Percentiles rank a stretch among this genome's conserved stretches.
phyloP scores from a whole-genome alignment of 2,888 invertebrate genomes.

The Meiosimyza platycephala region DNA sequence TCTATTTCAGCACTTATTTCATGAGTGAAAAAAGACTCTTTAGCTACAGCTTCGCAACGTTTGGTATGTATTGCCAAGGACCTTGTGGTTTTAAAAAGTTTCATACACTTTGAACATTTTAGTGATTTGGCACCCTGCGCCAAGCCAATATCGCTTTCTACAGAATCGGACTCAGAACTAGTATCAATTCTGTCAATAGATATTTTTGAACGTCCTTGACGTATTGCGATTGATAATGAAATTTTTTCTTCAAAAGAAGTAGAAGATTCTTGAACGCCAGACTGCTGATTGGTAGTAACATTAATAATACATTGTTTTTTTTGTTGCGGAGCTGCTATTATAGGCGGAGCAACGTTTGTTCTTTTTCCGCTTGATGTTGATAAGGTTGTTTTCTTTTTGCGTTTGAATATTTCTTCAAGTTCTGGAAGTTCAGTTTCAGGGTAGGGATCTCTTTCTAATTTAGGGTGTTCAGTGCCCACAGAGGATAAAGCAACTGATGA shows the following conservation, averaged over 20 bases:
- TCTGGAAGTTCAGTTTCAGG: conserved; percentile 39
- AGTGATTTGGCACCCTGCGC: conserved; percentile 28
- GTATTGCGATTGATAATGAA: conserved; percentile 32
- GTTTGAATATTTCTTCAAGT: conserved; percentile 39
- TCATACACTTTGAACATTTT: conserved; percentile 36
- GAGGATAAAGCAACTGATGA: neutral
- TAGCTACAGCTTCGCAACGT: conserved; percentile 21
- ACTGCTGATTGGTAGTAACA: neutral
- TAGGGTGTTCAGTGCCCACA: neutral
- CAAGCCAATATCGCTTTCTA: conserved; percentile 20
- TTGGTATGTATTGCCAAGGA: conserved; percentile 37
- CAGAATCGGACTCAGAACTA: conserved; percentile 37
- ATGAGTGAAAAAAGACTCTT: neutral
- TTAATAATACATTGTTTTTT: conserved; percentile 26
- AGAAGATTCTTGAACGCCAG: conserved; percentile 29
- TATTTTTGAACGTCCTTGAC: conserved; percentile 31
- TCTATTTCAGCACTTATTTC: too few species aligned
- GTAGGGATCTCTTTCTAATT: conserved; percentile 30
- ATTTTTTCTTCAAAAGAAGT: conserved; percentile 37
- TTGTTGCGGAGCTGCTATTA: neutral
- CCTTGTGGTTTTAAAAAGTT: conserved; percentile 36
- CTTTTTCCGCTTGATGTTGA: conserved; percentile 20
- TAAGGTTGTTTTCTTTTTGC: conserved; percentile 34
- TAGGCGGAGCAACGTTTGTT: neutral
- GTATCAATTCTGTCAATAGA: conserved; percentile 18